Conservation (phyloP, 2,888 invertebrate genomes). For the Phyllotreta striolata region DNA sequence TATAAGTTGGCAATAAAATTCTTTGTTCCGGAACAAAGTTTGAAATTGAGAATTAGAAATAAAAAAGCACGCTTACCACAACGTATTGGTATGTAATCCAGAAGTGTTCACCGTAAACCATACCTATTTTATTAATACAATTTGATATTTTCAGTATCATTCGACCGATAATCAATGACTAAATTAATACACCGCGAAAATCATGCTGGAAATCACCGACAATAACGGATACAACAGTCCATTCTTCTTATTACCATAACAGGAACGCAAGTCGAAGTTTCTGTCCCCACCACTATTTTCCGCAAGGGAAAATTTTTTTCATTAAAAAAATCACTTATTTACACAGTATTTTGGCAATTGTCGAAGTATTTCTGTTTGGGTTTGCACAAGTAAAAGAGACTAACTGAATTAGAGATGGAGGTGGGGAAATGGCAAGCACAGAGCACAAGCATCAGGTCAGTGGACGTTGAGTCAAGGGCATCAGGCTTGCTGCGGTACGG, state of each 20-base stretch:
- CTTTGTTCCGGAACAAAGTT: conserved; percentile 33
- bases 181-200: conserved; percentile 3
- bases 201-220: too few species aligned
- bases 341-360: conserved; percentile 30
- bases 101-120: conserved; percentile 33
- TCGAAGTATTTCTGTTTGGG: conserved; percentile 36
- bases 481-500: conserved; percentile 53
- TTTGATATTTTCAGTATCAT: conserved; percentile 29
- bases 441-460: conserved; percentile 57
- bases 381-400: conserved; percentile 43
- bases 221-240: too few species aligned
- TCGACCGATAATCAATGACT: conserved; percentile 10
- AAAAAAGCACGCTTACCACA: conserved; percentile 34
- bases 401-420: conserved; percentile 44
- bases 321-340: background rate
- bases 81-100: conserved; percentile 32
- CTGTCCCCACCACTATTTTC: conserved; percentile 7
- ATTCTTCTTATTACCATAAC: too few species aligned
- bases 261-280: background rate
- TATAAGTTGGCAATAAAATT: conserved; percentile 21
- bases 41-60: conserved; percentile 19
- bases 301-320: background rate
- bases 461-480: conserved; percentile 62
- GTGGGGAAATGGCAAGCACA: conserved; percentile 50
- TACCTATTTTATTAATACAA: conserved; percentile 29